phyloP scores from a whole-genome alignment of 2,113 vertebrate genomes.

The Reinhardtius hippoglossoides region DNA sequence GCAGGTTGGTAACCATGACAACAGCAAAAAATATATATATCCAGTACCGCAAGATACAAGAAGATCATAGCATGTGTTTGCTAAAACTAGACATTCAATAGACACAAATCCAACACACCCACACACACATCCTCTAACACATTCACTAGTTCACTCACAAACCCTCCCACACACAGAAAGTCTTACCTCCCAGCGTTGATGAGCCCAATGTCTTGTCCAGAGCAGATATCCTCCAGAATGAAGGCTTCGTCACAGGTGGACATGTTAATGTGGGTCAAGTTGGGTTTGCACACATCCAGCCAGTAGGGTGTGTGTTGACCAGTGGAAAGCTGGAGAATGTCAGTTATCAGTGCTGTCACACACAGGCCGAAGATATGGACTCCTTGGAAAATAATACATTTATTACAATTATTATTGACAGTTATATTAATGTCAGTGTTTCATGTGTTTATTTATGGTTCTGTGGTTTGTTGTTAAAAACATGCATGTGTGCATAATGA shows the following conservation, averaged over 20 bases:
- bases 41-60: neutral
- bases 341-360: constrained; percentile 96
- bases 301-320: constrained; percentile 97
- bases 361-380: constrained; percentile 97
- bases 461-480: neutral
- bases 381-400: constrained; percentile 74
- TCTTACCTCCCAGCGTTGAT: constrained; percentile 94
- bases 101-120: constrained; percentile 22
- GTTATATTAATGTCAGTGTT: neutral
- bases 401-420: neutral
- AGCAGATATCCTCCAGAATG: constrained; percentile 97
- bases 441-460: neutral
- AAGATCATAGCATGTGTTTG: constrained; percentile 5
- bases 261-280: constrained; percentile 93
- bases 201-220: constrained; percentile 89
- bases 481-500: neutral
- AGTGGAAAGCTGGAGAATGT: constrained; percentile 96
- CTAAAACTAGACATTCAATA: constrained; percentile 23
- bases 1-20: constrained; percentile 39
- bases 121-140: constrained; percentile 2
- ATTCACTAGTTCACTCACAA: neutral
- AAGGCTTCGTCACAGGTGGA: constrained; percentile 93
- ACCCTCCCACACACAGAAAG: neutral
- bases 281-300: constrained; percentile 97
- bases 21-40: constrained; percentile 5